Conservation (phyloP, 2,797 vertebrate genomes). For the Merluccius polli region DNA sequence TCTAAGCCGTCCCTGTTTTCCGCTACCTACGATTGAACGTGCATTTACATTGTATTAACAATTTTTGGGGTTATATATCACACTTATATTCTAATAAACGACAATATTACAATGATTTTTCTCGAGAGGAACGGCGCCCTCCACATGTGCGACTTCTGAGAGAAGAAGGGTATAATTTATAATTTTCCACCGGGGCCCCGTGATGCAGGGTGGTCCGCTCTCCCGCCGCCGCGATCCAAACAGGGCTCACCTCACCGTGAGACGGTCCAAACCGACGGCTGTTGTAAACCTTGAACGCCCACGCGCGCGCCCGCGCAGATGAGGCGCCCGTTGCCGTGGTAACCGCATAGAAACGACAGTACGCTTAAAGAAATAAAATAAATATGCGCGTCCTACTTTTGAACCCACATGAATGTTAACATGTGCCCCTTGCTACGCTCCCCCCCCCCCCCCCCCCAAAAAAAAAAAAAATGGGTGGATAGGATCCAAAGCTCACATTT, state of each 20-base stretch:
- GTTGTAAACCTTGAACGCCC: slow-evolving; percentile 52
- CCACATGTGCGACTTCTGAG: no score
- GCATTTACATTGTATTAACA: no score
- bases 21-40: no score
- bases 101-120: no score
- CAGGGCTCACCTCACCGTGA: slow-evolving; percentile 50
- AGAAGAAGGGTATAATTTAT: not conserved
- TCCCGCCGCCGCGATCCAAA: slow-evolving; percentile 18
- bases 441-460: not conserved
- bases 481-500: no score
- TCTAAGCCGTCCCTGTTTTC: no score
- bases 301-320: slow-evolving; percentile 24
- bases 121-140: no score
- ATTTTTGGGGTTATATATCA: no score
- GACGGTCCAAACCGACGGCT: slow-evolving; percentile 49
- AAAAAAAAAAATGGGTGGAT: no score
- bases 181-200: slow-evolving; percentile 4
- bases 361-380: no score
- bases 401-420: slow-evolving; percentile 29
- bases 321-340: slow-evolving; percentile 35
- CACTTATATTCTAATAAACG: no score
- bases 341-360: slow-evolving; percentile 34
- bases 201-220: slow-evolving; percentile 49
- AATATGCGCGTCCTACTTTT: not conserved
- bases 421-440: slow-evolving; percentile 4